Evolutionary conservation across 2,888 invertebrate genomes (phyloP).

Genomic region (Caenorhabditis imperialis): DNA sequence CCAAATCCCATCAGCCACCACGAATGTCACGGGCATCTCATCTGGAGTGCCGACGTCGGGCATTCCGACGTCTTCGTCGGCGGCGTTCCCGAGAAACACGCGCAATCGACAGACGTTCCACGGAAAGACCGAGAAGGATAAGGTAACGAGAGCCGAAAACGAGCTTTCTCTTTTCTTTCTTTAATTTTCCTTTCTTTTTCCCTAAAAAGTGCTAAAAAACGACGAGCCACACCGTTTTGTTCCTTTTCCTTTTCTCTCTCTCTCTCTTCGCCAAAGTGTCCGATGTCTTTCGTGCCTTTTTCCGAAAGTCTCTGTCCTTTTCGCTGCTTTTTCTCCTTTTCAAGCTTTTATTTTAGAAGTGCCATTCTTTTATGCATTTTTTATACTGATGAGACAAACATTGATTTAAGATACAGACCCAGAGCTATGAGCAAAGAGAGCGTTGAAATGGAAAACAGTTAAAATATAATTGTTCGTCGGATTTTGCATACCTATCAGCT

Average conservation of each 20-base stretch:
- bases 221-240: neutral
- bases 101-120: slow-evolving; percentile 78
- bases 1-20: slow-evolving; percentile 44
- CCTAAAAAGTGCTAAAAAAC: too few species aligned
- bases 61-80: slow-evolving; percentile 32
- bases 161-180: slow-evolving; percentile 4
- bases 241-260: neutral
- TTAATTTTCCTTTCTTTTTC: slow-evolving; percentile 16
- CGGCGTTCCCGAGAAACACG: slow-evolving; percentile 74
- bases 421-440: too few species aligned
- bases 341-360: too few species aligned
- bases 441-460: too few species aligned
- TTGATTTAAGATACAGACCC: too few species aligned
- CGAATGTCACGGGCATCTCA: slow-evolving; percentile 9
- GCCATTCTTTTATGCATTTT: too few species aligned
- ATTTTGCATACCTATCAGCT: too few species aligned
- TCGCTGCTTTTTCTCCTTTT: neutral
- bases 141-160: too few species aligned
- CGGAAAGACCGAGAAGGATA: slow-evolving; percentile 77
- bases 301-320: neutral
- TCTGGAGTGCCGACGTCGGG: slow-evolving; percentile 13
- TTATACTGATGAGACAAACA: too few species aligned
- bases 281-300: neutral
- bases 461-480: too few species aligned
- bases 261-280: neutral